phyloP scores from a whole-genome alignment of 2,113 vertebrate genomes.

The Rhinopithecus roxellana region DNA sequence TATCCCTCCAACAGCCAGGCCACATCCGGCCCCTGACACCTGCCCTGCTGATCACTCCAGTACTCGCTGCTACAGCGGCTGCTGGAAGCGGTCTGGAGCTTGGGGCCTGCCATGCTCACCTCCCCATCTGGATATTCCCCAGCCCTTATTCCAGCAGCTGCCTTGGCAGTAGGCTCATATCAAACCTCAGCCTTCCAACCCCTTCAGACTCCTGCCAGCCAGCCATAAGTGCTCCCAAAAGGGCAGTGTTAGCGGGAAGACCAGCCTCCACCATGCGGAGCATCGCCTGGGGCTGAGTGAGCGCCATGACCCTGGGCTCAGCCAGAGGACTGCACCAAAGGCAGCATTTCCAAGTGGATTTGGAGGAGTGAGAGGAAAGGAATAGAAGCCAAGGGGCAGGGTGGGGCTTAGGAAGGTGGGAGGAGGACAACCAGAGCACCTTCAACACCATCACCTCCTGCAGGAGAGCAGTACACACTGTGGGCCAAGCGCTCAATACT shows the following conservation, averaged over 20 bases:
- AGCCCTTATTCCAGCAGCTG: not conserved
- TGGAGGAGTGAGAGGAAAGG: constrained; percentile 3
- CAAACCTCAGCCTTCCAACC: not conserved
- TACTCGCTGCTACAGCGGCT: not conserved
- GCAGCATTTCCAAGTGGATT: not conserved
- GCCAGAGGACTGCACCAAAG: not conserved
- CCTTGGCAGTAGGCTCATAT: not conserved
- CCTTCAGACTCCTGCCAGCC: not conserved
- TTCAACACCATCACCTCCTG: not conserved
- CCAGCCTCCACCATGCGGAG: not conserved
- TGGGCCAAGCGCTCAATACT: not conserved
- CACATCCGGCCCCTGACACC: too few species aligned
- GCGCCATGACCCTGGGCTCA: not conserved
- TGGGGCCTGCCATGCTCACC: not conserved
- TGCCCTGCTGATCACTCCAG: not conserved
- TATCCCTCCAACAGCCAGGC: not conserved
- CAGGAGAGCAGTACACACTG: accelerated
- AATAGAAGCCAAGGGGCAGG: not conserved
- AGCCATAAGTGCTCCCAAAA: not conserved
- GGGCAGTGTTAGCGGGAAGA: not conserved
- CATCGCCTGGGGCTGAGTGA: not conserved
- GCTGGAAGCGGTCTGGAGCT: not conserved
- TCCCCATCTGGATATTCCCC: not conserved
- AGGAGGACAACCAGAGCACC: not conserved
- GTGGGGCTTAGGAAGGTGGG: not conserved